These are phyloP conservation scores for Elaphurus davidianus DNA, from an alignment of 2,113 vertebrate species.

Conservation along the genomic window DNA sequence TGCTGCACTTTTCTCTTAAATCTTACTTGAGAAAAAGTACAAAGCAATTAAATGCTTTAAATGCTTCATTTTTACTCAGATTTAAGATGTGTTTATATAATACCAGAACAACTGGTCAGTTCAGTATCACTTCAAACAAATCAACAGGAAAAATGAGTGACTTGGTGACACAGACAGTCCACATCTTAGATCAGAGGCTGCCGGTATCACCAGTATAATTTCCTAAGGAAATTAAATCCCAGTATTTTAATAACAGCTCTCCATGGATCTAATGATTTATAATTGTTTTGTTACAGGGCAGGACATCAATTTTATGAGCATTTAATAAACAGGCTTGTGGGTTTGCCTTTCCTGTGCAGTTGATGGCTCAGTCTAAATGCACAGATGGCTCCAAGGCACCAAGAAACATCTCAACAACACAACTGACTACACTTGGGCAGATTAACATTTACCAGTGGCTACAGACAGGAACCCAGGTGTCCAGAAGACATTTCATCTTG, in stretches of 20 bases:
- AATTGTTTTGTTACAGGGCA: slow-evolving; percentile 45
- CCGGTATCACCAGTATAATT: neutral
- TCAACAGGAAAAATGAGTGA: neutral
- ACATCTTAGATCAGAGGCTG: neutral
- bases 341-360: neutral
- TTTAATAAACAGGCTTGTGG: slow-evolving; percentile 27
- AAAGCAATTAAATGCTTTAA: neutral
- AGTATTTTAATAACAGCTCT: slow-evolving; percentile 16
- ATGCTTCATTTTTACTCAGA: neutral
- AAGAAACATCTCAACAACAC: neutral
- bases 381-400: neutral
- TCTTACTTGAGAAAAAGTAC: neutral
- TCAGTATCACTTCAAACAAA: neutral
- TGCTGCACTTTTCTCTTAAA: neutral
- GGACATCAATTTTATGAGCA: slow-evolving; percentile 52
- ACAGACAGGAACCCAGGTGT: neutral
- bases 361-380: slow-evolving; percentile 39
- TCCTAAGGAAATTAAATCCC: neutral
- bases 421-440: neutral
- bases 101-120: neutral
- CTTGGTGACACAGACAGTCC: neutral
- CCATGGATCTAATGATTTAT: slow-evolving; percentile 52
- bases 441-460: neutral
- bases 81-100: neutral
- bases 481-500: neutral